These are phyloP conservation scores for Drosophila tripunctata DNA, from an alignment of 2,888 invertebrate species.

Conservation along the genomic window DNA sequence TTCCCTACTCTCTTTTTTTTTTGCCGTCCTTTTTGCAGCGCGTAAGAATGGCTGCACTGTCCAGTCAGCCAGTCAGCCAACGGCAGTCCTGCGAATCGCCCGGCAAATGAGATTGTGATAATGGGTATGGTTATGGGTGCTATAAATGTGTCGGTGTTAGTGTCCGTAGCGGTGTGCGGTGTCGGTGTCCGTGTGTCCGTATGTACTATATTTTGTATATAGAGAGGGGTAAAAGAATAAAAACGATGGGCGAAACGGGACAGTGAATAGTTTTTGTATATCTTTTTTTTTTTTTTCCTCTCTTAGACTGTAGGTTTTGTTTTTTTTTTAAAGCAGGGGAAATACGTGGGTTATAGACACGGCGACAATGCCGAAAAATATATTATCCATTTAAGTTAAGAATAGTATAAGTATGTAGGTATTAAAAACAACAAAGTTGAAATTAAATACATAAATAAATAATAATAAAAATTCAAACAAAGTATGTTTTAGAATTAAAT, in stretches of 20 bases:
- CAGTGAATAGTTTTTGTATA: constrained; percentile 17
- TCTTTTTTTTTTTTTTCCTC: neutral
- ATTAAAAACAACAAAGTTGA: too few relatives aligned
- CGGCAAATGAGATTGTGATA: constrained; percentile 62
- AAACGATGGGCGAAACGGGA: constrained; percentile 33
- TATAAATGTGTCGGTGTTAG: constrained; percentile 6
- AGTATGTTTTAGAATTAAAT: too few relatives aligned
- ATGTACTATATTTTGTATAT: neutral
- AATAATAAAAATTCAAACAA: too few relatives aligned
- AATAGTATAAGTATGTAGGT: too few relatives aligned
- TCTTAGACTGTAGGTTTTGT: too few relatives aligned
- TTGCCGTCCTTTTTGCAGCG: constrained; percentile 20
- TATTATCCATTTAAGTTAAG: constrained; percentile 13
- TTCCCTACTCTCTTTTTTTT: constrained; percentile 7
- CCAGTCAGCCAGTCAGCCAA: constrained; percentile 51
- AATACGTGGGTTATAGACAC: constrained; percentile 3
- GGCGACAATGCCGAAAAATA: neutral
- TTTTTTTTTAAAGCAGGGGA: constrained; percentile 21
- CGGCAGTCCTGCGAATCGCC: constrained; percentile 57
- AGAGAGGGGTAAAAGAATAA: constrained; percentile 22
- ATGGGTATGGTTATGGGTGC: constrained; percentile 25
- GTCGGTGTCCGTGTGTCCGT: constrained; percentile 10
- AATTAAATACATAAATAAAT: too few relatives aligned
- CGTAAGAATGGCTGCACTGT: constrained; percentile 49
- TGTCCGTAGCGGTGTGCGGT: neutral